Evolutionary conservation across 2,888 invertebrate species (phyloP).

Genomic region (Geophilus truncorum): DNA sequence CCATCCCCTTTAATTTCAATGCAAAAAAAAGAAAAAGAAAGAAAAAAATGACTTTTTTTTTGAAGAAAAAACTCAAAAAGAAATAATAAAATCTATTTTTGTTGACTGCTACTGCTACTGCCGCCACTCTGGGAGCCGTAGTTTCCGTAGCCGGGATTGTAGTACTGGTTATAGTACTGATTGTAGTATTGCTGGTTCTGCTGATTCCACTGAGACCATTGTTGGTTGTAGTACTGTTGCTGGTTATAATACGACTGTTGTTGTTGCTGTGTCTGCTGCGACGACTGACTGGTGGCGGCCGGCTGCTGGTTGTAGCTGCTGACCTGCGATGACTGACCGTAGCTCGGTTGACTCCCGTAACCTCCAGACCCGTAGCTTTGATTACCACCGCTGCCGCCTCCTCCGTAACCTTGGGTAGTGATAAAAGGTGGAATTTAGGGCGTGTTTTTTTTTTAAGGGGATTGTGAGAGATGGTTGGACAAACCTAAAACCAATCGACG

Average conservation of each 20-base stretch:
- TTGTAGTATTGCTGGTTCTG: constrained; percentile 37
- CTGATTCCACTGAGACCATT: constrained; percentile 38
- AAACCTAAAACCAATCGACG: no score
- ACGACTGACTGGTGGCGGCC: background rate
- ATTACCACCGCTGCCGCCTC: background rate
- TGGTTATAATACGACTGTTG: constrained; percentile 31
- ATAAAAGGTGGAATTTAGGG: no score
- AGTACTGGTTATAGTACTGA: constrained; percentile 36
- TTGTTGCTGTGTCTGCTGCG: constrained; percentile 25
- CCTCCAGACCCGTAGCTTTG: background rate
- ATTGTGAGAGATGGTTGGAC: no score
- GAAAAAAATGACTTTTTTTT: background rate
- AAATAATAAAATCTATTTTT: background rate
- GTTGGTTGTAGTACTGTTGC: constrained; percentile 37
- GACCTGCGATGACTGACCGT: background rate
- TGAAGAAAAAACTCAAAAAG: background rate
- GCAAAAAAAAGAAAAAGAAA: no score
- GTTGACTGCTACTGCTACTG: background rate
- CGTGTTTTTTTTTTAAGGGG: background rate
- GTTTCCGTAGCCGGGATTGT: constrained; percentile 19
- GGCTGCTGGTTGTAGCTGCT: constrained; percentile 5
- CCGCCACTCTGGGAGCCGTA: background rate
- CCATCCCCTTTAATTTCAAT: no score
- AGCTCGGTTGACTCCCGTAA: background rate
- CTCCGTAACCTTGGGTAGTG: background rate